Base-by-base conservation (phyloP, 1,140 invertebrate genomes). In the Neodiprion fabricii region DNA sequence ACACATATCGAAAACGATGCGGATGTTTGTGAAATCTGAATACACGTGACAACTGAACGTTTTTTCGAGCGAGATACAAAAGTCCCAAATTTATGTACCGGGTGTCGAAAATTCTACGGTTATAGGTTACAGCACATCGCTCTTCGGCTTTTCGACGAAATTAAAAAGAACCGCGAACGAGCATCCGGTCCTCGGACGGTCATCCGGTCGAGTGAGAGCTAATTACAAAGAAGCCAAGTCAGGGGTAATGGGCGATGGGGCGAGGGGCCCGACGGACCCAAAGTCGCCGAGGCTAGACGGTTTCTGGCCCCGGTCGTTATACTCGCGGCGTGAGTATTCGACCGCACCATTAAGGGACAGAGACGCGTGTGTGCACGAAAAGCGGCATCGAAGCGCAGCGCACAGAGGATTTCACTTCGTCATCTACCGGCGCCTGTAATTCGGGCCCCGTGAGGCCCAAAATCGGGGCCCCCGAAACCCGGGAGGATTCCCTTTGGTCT, bases 371-470 rank as follows among this genome's bases (percentile, higher is more conserved):
- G n/a, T 61, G 9, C 66, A 40, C 67, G 23, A 67, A 50, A 69
- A 75, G 79, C 79, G 77, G 82, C 79, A 50, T 77, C 74, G 53
- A 7, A 40, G 28, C 28, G 28, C 28, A 17, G 53, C n/a, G 53
- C 70, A 10, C 49, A 71, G 70, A 53, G 71, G 77, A 72, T 72
- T 79, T 77, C 80, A 78, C 66, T 73, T 75, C 82, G 83, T 84
- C 82, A 85, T 82, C 70, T 75, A 74, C 79, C 79, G 84, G 84
- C 82, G 84, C 83, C 84, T 82, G 77, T 76, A 74, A 82, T 82
- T 80, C 80, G 75, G 75, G 17, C 10, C 40, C 68, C 74, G 28
- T 73, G 67, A 48, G 75, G 10, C 8, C 12, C 12, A 11, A 11
- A 14, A 14, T 11, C 23, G 21, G 11, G 40, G 67, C 21, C 21